Conservation (phyloP, 1,140 invertebrate genomes). For the Meloidogyne floridensis region DNA sequence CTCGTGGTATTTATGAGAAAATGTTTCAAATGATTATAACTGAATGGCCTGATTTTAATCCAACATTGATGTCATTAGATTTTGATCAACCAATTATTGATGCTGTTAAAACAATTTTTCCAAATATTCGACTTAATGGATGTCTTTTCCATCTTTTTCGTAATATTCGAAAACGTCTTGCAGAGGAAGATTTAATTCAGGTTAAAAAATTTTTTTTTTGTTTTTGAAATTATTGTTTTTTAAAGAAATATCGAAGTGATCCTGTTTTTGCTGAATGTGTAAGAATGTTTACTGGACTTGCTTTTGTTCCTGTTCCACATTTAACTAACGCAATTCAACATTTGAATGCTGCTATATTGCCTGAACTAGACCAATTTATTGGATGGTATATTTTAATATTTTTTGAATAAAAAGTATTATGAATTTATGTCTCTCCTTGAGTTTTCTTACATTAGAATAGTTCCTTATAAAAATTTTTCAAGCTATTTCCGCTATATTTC, state of each 20-base stretch:
- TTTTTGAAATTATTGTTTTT: background rate
- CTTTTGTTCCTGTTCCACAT: slow-evolving; percentile 15
- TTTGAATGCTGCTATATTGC: background rate
- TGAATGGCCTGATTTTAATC: slow-evolving; percentile 9
- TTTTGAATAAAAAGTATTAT: background rate
- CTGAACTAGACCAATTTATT: slow-evolving; percentile 6
- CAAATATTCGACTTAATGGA: background rate
- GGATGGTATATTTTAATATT: background rate
- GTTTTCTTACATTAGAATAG: no score
- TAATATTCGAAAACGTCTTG: slow-evolving; percentile 11
- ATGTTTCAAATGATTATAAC: slow-evolving; percentile 12
- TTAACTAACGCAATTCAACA: slow-evolving; percentile 2
- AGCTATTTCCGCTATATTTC: no score
- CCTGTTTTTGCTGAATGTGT: slow-evolving; percentile 16
- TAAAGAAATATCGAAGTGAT: background rate
- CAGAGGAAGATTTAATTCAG: slow-evolving; percentile 2
- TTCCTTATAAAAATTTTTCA: no score
- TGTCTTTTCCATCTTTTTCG: slow-evolving; percentile 22
- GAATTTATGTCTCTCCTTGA: no score
- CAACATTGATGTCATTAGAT: background rate
- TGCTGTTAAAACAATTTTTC: slow-evolving; percentile 6
- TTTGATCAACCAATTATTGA: slow-evolving; percentile 12
- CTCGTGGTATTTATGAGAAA: slow-evolving; percentile 6
- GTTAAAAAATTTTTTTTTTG: background rate
- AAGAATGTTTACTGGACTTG: slow-evolving; percentile 14